Evolutionary conservation across 1,140 invertebrate species (phyloP).

Genomic region (Drosophila azteca): DNA sequence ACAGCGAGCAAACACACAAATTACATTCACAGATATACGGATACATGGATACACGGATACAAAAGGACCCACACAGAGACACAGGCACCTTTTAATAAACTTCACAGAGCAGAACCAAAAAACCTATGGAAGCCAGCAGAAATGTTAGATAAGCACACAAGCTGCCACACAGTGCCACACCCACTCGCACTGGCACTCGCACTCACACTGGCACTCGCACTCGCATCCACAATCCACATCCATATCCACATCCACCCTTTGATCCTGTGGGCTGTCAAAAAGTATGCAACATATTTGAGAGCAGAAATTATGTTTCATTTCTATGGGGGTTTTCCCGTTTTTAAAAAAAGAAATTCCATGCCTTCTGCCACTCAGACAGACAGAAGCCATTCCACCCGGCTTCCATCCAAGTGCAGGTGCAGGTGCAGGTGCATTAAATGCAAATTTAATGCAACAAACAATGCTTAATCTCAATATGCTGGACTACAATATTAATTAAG

Average conservation of each 20-base stretch:
- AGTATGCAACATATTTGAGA: conserved; percentile 10
- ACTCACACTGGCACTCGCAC: no score
- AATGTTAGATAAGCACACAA: conserved; percentile 51
- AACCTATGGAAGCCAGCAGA: conserved; percentile 15
- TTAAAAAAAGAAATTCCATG: conserved; percentile 29
- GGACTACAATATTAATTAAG: conserved; percentile 68
- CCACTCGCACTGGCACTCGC: no score
- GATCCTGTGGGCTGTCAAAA: no score
- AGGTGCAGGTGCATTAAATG: conserved; percentile 27
- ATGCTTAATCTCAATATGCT: conserved; percentile 9
- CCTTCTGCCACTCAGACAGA: conserved; percentile 22
- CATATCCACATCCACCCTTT: no score
- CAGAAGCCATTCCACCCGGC: no score
- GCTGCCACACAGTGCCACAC: neutral
- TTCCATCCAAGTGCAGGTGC: neutral
- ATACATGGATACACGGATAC: conserved; percentile 9
- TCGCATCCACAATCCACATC: no score
- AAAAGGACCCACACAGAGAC: neutral
- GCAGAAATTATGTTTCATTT: conserved; percentile 43
- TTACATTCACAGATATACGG: conserved; percentile 27
- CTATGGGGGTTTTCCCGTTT: conserved; percentile 11
- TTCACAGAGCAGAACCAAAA: conserved; percentile 44
- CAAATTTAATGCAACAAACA: conserved; percentile 23
- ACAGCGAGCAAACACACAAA: conserved; percentile 53
- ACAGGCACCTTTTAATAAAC: conserved; percentile 61